These are phyloP conservation scores for Platichthys stellatus DNA, from an alignment of 2,113 vertebrate genomes.

Conservation along the genomic window DNA sequence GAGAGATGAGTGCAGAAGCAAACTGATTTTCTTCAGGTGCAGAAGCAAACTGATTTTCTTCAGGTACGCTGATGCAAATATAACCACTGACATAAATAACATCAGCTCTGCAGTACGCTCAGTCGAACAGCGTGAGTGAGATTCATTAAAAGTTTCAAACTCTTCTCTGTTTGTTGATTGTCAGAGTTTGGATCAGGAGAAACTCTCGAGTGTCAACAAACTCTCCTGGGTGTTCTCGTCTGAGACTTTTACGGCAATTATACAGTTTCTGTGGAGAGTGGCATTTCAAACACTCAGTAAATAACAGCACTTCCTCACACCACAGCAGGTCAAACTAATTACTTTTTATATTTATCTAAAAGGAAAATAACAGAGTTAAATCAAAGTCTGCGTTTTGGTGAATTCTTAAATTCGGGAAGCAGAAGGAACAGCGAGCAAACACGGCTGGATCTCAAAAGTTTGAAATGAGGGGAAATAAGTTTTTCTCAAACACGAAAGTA, in stretches of 20 bases:
- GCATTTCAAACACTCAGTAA: not conserved
- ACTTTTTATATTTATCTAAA: not conserved
- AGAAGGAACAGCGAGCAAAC: no score
- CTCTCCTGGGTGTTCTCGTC: not conserved
- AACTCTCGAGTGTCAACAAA: not conserved
- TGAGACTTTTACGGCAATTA: not conserved
- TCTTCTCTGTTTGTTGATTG: not conserved
- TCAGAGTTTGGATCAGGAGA: not conserved
- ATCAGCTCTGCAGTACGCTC: not conserved
- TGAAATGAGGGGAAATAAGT: not conserved
- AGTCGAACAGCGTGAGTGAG: not conserved
- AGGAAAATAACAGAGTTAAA: not conserved
- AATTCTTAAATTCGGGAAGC: no score
- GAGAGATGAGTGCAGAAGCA: not conserved
- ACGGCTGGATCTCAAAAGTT: not conserved
- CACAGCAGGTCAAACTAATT: not conserved
- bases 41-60: not conserved
- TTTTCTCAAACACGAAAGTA: not conserved
- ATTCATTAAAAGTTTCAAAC: conserved; percentile 31
- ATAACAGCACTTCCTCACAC: not conserved
- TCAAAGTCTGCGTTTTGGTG: not conserved
- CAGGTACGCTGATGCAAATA: conserved; percentile 17
- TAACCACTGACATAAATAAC: conserved; percentile 13
- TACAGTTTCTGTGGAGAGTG: not conserved
- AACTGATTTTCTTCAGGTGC: not conserved